Base-by-base conservation (phyloP, 1,140 invertebrate species). In the Monochamus saltuarius region DNA sequence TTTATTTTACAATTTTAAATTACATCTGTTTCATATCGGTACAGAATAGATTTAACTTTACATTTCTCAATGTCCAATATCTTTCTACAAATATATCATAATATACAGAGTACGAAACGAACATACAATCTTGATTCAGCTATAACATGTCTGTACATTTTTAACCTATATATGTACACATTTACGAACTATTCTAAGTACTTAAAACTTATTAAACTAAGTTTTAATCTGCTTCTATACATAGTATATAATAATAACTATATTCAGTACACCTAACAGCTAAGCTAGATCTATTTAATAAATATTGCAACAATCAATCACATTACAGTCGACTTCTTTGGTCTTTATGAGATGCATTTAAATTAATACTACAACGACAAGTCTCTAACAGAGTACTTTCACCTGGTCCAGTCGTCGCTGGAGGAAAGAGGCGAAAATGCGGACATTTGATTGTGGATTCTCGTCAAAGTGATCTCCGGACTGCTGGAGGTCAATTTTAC, bases 391-490 rank as follows among this genome's bases (percentile, higher is more conserved):
- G 37, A 39, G 10, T 16, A 61, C 38, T 68, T 72, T 76, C 74
- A 76, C 64, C 74, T 76, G 3, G 69, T 72, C 75, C 75, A 76
- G 42, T 76, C 75, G 9, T 76, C 75, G 7, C 62, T 53, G 3
- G 56, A 54, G 0, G 71, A 67, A n/a, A 76, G 37, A 2, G 73
- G 73, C 11, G 73, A 71, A 62, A 75, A 75, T 0, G 75, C 73
- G 8, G 73, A 75, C 35, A 68, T 57, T 64, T 71, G 72, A 63
- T 71, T 68, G 46, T 72, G 69, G 34, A 73, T 64, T n/a, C 66
- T 39, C 7, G 66, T 47, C 13, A 72, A 13, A 9, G n/a, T 45
- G 40, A 66, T 63, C 11, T 70, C 68, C 4, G 68, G 60, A 53
- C 60, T 67, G 38, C 68, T 67, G 10, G 57, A 47, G 22, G 61